Evolutionary conservation across 1,140 invertebrate species (phyloP).

Genomic region (Drosophila melanica): DNA sequence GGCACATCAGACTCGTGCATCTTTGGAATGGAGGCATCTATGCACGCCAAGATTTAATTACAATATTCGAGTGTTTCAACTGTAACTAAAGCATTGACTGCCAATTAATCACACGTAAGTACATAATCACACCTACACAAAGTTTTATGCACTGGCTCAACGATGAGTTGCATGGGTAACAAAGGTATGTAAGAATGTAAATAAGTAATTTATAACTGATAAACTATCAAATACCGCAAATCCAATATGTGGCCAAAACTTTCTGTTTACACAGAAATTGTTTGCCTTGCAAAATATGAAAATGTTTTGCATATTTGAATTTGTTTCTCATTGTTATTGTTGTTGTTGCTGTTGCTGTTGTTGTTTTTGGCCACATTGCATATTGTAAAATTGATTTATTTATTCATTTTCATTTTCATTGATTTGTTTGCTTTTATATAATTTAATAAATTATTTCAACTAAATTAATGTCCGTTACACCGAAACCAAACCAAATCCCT

Average conservation of each 20-base stretch:
- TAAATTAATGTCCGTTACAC: constrained; percentile 59
- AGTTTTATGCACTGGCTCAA: neutral
- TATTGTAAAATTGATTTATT: constrained; percentile 77
- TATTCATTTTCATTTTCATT: constrained; percentile 62
- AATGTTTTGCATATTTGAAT: constrained; percentile 52
- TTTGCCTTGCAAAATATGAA: constrained; percentile 45
- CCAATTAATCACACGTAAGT: constrained; percentile 35
- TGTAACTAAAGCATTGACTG: constrained; percentile 1
- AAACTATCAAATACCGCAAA: constrained; percentile 55
- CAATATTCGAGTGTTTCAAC: neutral
- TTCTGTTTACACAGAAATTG: constrained; percentile 44
- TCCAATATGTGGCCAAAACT: constrained; percentile 40
- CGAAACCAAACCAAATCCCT: constrained; percentile 21
- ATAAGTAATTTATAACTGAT: constrained; percentile 51
- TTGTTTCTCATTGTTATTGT: constrained; percentile 31
- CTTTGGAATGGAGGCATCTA: neutral
- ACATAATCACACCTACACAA: neutral
- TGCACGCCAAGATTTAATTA: constrained; percentile 2
- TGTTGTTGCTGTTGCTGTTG: constrained; percentile 35
- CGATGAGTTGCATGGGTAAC: neutral
- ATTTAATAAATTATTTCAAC: constrained; percentile 73
- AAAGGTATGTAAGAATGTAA: constrained; percentile 10
- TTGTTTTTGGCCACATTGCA: constrained; percentile 32
- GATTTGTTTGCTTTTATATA: constrained; percentile 67
- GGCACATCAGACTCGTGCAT: too few species aligned